Evolutionary conservation across 2,113 vertebrate species (phyloP), one percentile per base, ranked within the genome.

Genomic region (Stictonetta naevosa): DNA sequence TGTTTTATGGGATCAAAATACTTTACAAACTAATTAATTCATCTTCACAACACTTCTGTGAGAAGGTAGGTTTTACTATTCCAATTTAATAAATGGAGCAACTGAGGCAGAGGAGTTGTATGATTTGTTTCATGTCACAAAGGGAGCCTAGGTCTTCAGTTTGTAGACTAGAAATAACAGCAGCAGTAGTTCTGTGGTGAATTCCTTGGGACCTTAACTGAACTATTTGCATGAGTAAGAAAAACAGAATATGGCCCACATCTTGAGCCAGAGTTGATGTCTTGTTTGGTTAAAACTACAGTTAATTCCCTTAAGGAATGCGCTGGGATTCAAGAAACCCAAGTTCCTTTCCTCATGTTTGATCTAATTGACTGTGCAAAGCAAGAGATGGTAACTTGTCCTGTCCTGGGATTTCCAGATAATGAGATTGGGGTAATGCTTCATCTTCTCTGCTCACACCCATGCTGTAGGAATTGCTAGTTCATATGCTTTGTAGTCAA

Each of bases 21-120:
- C 50, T 95, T 93, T 23, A 93, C 58, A 59, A 92, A 87, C 77
- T 33, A 88, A 92, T 93, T 95, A 92, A 94, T 94, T 95, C 86
- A 89, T 91, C 81, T 86, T 79, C 91, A 96, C 71, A 94, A 82
- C 31, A 82, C 66, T 40, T 83, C 59, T 87, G 55, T 1, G 71
- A 89, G 62, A 81, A 92, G 40, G 28, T 29, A 86, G 23, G 48
- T 23, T 92, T 85, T 75, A 79, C 66, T 13, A 36, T 53, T 88
- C 44, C 23, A 38, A 17, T 76, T 62, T 86, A 82, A 80, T 85
- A 92, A 63, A 44, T 29, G 62, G 69, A 86, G 16, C 26, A 84
- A 75, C 42, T 68, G 56, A 90, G 56, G 42, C 42, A 86, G 56
- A 88, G 46, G 52, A 88, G 13, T 53, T 75, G 28, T 29, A 48